Evolutionary conservation across 2,888 invertebrate genomes (phyloP).

Genomic region (Lomographa bimaculata): DNA sequence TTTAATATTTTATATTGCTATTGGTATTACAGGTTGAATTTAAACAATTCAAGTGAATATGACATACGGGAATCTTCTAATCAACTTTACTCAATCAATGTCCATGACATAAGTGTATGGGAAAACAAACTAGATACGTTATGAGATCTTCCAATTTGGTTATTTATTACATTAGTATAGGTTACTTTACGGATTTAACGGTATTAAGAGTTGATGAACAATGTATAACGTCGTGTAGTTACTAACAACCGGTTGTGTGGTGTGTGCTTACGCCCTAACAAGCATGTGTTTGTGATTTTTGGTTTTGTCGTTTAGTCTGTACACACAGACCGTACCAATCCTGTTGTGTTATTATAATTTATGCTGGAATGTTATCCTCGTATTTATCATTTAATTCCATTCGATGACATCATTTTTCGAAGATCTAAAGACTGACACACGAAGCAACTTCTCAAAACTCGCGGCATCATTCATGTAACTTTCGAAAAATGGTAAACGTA

Average conservation of each 20-base stretch:
- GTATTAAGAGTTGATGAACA: conserved; percentile 73
- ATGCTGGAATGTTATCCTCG: conserved; percentile 75
- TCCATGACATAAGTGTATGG: conserved; percentile 26
- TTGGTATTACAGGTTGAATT: conserved; percentile 23
- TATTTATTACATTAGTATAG: conserved; percentile 72
- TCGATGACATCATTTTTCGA: conserved; percentile 52
- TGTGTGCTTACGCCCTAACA: conserved; percentile 80
- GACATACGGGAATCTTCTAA: conserved; percentile 8
- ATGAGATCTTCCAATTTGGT: conserved; percentile 73
- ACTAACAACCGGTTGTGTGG: conserved; percentile 83
- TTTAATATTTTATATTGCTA: conserved; percentile 17
- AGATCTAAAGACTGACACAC: conserved; percentile 66
- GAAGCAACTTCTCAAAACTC: conserved; percentile 51
- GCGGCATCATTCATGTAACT: conserved; percentile 47
- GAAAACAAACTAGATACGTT: conserved; percentile 47
- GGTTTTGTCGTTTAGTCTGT: conserved; percentile 32
- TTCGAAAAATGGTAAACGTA: conserved; percentile 47
- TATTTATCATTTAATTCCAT: conserved; percentile 55
- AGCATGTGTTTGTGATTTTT: conserved; percentile 80
- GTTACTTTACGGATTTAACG: conserved; percentile 64
- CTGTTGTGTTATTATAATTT: conserved; percentile 70
- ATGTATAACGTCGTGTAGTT: conserved; percentile 71
- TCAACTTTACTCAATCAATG: conserved; percentile 19
- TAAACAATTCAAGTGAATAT: conserved; percentile 22
- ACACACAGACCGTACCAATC: conserved; percentile 50